Evolutionary conservation across 2,888 invertebrate genomes (phyloP).

Genomic region (Gastrophysa polygoni): DNA sequence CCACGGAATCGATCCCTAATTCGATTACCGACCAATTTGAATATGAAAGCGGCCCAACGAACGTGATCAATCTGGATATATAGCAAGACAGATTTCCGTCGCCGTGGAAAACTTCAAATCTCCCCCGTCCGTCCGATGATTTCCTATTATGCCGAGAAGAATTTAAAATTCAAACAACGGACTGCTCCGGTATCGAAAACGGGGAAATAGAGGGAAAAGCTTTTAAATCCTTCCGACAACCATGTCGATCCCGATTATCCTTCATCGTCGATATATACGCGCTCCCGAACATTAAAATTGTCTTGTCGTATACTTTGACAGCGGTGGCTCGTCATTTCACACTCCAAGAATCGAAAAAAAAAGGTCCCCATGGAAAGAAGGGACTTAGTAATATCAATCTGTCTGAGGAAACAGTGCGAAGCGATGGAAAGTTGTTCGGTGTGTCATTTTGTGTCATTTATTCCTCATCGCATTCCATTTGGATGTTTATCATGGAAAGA

Average conservation of each 20-base stretch:
- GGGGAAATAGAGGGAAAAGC: conserved; percentile 26
- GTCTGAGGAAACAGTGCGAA: too few species aligned
- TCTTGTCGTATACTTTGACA: conserved; percentile 14
- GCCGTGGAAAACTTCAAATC: conserved; percentile 18
- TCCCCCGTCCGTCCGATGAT: conserved; percentile 1
- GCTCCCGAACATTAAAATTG: conserved; percentile 36
- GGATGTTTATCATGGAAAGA: too few species aligned
- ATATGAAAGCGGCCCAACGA: conserved; percentile 18
- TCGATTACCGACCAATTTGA: conserved; percentile 23
- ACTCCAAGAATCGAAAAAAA: not conserved
- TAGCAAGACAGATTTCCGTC: conserved; percentile 16
- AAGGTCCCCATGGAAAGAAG: too few species aligned
- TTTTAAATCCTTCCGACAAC: conserved; percentile 33
- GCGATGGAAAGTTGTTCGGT: too few species aligned
- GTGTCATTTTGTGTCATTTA: too few species aligned
- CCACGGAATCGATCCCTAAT: conserved; percentile 14
- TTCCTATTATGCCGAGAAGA: conserved; percentile 7
- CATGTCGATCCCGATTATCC: conserved; percentile 36
- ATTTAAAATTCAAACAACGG: conserved; percentile 27
- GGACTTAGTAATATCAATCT: too few species aligned
- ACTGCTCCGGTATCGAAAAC: conserved; percentile 7
- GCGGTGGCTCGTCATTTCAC: conserved; percentile 13
- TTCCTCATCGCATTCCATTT: too few species aligned
- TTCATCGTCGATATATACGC: conserved; percentile 31
- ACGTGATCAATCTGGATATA: conserved; percentile 25